Conservation (phyloP, 2,888 invertebrate species). For the Nezara viridula region DNA sequence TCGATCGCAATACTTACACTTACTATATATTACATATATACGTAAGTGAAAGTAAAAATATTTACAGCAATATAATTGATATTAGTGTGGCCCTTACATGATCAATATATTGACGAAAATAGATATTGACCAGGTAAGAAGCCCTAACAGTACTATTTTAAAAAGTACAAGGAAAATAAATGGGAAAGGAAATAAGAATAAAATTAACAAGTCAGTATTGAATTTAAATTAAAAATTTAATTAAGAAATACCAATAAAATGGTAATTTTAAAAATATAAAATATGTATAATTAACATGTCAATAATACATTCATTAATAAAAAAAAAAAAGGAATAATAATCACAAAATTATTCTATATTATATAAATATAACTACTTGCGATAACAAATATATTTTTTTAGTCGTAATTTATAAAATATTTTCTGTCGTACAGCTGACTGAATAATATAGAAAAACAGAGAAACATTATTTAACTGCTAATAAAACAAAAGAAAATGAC, state of each 20-base stretch:
- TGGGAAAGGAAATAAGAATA: background rate
- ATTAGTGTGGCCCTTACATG: too few species aligned
- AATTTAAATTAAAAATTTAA: conserved; percentile 14
- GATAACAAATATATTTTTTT: conserved; percentile 30
- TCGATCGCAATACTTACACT: too few species aligned
- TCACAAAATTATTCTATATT: conserved; percentile 22
- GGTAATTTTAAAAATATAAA: conserved; percentile 18
- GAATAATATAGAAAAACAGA: background rate
- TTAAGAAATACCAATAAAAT: background rate
- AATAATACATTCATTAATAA: conserved; percentile 22
- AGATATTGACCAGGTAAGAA: too few species aligned
- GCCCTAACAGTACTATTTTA: too few species aligned
- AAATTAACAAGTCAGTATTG: background rate
- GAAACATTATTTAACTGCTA: background rate
- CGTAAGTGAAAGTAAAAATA: too few species aligned
- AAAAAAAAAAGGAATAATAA: background rate
- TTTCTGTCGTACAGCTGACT: background rate
- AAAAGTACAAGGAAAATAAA: background rate
- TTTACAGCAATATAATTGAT: too few species aligned
- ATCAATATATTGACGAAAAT: too few species aligned
- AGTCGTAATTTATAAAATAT: background rate
- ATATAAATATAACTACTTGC: conserved; percentile 30
- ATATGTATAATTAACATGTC: conserved; percentile 15
- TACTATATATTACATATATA: too few species aligned
- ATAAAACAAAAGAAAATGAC: background rate